Percentiles rank a stretch among this genome's conserved stretches.
Evolutionary conservation across 2,888 invertebrate genomes (phyloP).

Genomic region (Hemistola chrysoprasaria): DNA sequence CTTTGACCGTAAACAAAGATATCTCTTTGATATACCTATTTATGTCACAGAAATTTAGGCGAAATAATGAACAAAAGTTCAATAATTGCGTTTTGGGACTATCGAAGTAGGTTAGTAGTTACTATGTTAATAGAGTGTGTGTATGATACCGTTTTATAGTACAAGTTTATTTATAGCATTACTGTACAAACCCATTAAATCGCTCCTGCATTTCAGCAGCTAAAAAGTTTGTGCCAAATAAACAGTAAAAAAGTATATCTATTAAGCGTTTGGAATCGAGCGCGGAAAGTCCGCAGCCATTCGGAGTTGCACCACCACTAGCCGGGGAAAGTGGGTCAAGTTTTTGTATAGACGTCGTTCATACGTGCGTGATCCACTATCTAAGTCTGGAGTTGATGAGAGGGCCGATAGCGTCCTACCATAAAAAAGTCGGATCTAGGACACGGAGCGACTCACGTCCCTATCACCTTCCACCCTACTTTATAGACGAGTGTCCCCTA

Average conservation of each 20-base stretch:
- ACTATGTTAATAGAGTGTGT: too few relatives aligned
- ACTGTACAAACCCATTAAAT: slow-evolving; percentile 4
- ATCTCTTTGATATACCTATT: slow-evolving; percentile 54
- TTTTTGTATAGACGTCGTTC: slow-evolving; percentile 57
- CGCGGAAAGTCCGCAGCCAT: slow-evolving; percentile 28
- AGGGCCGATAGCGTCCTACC: slow-evolving; percentile 71
- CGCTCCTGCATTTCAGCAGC: slow-evolving; percentile 15
- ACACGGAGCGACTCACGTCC: slow-evolving; percentile 54
- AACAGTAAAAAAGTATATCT: slow-evolving; percentile 13
- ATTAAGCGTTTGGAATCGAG: slow-evolving; percentile 20
- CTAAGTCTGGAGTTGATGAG: slow-evolving; percentile 70
- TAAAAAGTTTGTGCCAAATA: slow-evolving; percentile 8
- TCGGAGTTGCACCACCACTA: slow-evolving; percentile 43
- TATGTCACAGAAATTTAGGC: neutral
- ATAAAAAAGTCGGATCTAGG: slow-evolving; percentile 75
- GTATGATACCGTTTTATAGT: too few relatives aligned
- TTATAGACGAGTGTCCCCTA: slow-evolving; percentile 66
- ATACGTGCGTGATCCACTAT: slow-evolving; percentile 71
- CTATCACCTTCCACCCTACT: slow-evolving; percentile 67
- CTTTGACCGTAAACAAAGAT: slow-evolving; percentile 72
- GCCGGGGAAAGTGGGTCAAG: slow-evolving; percentile 60
- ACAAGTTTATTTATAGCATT: too few relatives aligned
- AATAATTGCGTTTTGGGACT: too few relatives aligned
- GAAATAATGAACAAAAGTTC: too few relatives aligned
- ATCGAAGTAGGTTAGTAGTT: too few relatives aligned